A percentile compares a stretch with the other conserved stretches of the same genome.
phyloP scores from a whole-genome alignment of 1,140 invertebrate genomes.

The Penaeus vannamei region DNA sequence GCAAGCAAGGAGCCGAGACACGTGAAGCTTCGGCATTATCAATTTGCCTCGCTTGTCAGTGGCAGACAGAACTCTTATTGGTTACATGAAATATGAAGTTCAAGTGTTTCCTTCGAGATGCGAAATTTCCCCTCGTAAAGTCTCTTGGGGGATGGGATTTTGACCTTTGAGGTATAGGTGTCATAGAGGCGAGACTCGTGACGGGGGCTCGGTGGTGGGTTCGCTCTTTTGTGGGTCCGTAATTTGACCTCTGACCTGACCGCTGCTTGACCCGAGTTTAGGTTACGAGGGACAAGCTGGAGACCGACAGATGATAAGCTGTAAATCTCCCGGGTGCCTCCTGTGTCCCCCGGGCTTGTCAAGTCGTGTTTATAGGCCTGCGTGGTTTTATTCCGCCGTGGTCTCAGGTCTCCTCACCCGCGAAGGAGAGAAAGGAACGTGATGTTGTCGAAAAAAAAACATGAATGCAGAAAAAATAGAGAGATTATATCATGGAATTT shows the following conservation, averaged over 20 bases:
- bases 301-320: slow-evolving; percentile 52
- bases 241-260: slow-evolving; percentile 59
- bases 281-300: slow-evolving; percentile 56
- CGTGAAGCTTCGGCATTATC: slow-evolving; percentile 14
- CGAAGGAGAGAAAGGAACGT: no score
- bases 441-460: no score
- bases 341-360: no score
- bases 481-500: no score
- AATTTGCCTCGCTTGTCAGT: slow-evolving; percentile 48
- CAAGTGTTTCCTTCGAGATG: background rate
- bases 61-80: slow-evolving; percentile 42
- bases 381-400: no score
- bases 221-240: background rate
- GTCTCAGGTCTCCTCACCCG: no score
- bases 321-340: slow-evolving; percentile 42
- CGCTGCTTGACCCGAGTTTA: slow-evolving; percentile 48
- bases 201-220: background rate
- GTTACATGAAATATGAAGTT: slow-evolving; percentile 53
- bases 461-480: no score
- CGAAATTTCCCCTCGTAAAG: background rate
- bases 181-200: background rate
- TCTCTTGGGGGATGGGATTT: no score
- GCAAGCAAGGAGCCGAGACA: no score
- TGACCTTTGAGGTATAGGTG: no score
- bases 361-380: no score